phyloP scores from a whole-genome alignment of 2,888 invertebrate genomes.

The Odiellus spinosus region DNA sequence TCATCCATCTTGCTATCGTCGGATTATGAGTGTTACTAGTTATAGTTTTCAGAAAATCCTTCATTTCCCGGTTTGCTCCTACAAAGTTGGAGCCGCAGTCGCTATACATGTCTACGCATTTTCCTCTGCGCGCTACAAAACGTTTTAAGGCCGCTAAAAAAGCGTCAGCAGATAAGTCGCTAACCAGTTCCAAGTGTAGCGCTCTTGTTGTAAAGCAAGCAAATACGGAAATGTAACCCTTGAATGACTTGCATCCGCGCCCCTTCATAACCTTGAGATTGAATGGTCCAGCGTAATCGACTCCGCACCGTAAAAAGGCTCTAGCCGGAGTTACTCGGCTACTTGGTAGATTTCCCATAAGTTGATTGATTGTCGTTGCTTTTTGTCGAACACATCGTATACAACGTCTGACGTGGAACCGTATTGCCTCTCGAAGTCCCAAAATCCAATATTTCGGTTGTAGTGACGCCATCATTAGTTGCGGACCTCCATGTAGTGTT shows the following conservation, averaged over 20 bases:
- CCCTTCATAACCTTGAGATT: slow-evolving; percentile 1
- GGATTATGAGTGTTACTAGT: background rate
- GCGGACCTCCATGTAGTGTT: slow-evolving; percentile 12
- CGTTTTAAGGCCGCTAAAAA: slow-evolving; percentile 14
- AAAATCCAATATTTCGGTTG: slow-evolving; percentile 5
- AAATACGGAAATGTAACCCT: slow-evolving; percentile 11
- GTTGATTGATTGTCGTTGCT: background rate
- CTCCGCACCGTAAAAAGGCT: slow-evolving; percentile 1
- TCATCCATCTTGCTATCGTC: slow-evolving; percentile 1
- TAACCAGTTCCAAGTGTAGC: slow-evolving; percentile 15
- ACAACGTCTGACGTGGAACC: slow-evolving; percentile 4
- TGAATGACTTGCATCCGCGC: slow-evolving; percentile 1
- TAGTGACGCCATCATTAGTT: background rate
- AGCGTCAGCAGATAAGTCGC: slow-evolving; percentile 10
- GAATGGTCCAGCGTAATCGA: slow-evolving; percentile 9
- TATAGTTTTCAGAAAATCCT: background rate
- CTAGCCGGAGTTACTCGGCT: background rate
- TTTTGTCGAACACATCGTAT: slow-evolving; percentile 3
- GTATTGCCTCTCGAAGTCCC: background rate
- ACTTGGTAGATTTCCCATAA: slow-evolving; percentile 6
- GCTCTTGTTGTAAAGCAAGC: slow-evolving; percentile 10
- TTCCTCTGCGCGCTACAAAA: slow-evolving; percentile 13
- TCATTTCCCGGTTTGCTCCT: slow-evolving; percentile 10
- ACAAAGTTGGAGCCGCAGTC: slow-evolving; percentile 17
- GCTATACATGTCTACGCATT: too few relatives aligned